Evolutionary conservation across 2,113 vertebrate species (phyloP), one percentile per base, ranked within the genome.

Genomic region (Corydoras maculifer): DNA sequence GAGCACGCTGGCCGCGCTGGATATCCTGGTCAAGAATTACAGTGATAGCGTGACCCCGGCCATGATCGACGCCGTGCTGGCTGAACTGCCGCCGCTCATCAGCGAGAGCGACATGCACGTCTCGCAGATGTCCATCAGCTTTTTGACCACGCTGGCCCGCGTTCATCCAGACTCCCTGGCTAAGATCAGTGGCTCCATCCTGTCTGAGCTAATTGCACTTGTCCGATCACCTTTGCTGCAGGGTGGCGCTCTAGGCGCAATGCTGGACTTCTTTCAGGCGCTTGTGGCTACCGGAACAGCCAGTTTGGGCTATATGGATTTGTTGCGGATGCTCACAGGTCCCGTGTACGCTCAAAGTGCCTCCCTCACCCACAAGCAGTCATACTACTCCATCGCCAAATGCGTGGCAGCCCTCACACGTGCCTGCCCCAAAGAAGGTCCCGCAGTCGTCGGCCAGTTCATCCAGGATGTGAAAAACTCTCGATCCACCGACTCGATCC

Each of bases 391-490:
- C 82, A 99, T 99, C 87, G 97, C 97, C 80, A 99, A 99, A 82
- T 98, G 96, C 72, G 97, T 99, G 51, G 97, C 97, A 10, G 97
- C 96, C 35, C 94, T 99, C 67, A 99, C 97, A 64, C 86, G 95
- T 72, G 97, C 96, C 60, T 98, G 97, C 78, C 96, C 97, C 70
- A 92, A 91, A 72, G 94, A 99, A 79, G 97, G 96, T 2, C 97
- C 96, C 0, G 97, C 96, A 2, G 97, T 99, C 29, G 97, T 99
- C 63, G 94, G 94, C 74, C 97, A 99, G 84, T 99, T 99, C 85
- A 99, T 99, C 83, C 97, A 98, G 86, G 97, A 99, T 2, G 97
- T 99, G 83, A 99, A 98, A 90, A 99, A 99, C 88, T 97, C 95
- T 0, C 91, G 96, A 78, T 98, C 96, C 76, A 99, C 96, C 5